Conservation (phyloP, 1,140 invertebrate genomes). For the Drosophila chauvacae region DNA sequence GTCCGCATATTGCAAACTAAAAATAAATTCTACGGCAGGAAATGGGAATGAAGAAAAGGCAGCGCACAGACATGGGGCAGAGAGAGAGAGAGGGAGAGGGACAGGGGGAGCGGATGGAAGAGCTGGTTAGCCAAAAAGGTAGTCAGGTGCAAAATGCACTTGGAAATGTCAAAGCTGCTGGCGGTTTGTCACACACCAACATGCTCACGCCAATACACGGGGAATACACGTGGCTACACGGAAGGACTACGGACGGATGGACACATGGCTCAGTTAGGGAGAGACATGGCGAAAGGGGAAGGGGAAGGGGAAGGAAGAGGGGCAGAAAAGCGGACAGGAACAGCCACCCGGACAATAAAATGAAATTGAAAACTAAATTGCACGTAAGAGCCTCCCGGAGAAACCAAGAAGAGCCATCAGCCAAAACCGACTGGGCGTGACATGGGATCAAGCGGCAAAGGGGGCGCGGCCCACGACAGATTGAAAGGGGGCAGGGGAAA, state of each 20-base stretch:
- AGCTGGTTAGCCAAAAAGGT: slow-evolving; percentile 43
- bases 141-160: slow-evolving; percentile 76
- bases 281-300: background rate
- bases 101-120: slow-evolving; percentile 14
- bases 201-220: slow-evolving; percentile 12
- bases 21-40: slow-evolving; percentile 71
- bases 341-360: slow-evolving; percentile 61
- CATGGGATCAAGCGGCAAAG: slow-evolving; percentile 43
- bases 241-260: background rate
- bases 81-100: background rate
- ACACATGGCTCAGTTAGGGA: slow-evolving; percentile 2
- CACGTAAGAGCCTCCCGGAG: slow-evolving; percentile 52
- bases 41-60: slow-evolving; percentile 33
- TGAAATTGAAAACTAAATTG: slow-evolving; percentile 79
- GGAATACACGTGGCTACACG: slow-evolving; percentile 13
- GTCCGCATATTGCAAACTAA: slow-evolving; percentile 69
- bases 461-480: slow-evolving; percentile 3
- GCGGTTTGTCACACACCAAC: slow-evolving; percentile 51
- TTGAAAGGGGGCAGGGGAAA: background rate
- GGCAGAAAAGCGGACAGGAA: background rate
- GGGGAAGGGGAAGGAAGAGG: background rate
- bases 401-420: slow-evolving; percentile 16
- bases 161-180: slow-evolving; percentile 79
- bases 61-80: background rate
- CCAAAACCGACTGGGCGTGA: slow-evolving; percentile 52